phyloP scores from a whole-genome alignment of 2,113 vertebrate genomes.

The Agelaius phoeniceus region DNA sequence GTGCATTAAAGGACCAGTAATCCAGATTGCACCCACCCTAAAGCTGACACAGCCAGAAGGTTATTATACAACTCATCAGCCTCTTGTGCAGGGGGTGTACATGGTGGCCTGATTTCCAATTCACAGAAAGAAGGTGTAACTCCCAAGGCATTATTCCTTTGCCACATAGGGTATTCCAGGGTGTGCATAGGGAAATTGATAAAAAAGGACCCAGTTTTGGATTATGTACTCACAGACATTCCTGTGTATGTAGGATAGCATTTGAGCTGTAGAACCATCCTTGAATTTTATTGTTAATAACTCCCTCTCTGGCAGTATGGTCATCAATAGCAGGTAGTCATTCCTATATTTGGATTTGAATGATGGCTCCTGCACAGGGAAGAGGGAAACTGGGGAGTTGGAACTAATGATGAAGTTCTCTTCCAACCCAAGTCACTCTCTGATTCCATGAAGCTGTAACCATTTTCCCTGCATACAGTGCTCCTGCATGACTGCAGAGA shows the following conservation, averaged over 20 bases:
- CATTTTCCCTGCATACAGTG: not conserved
- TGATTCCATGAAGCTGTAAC: not conserved
- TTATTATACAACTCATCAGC: not conserved
- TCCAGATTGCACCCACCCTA: not conserved
- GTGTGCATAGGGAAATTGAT: fast-evolving
- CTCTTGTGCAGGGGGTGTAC: not conserved
- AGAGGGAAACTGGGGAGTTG: not conserved
- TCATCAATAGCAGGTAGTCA: not conserved
- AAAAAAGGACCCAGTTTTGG: fast-evolving
- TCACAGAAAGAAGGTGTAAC: not conserved
- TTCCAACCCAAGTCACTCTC: not conserved
- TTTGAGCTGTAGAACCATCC: not conserved
- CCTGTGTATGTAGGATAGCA: not conserved
- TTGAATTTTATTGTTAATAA: not conserved
- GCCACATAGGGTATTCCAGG: not conserved
- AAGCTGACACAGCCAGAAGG: not conserved
- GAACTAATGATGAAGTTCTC: not conserved
- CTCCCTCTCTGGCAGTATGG: not conserved
- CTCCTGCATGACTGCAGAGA: not conserved
- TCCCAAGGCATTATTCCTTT: not conserved
- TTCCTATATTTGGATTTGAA: not conserved
- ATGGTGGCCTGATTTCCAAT: not conserved
- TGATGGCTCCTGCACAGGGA: not conserved
- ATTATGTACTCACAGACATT: not conserved
- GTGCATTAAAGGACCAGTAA: not conserved